Evolutionary conservation across 2,113 vertebrate species (phyloP).

Genomic region (Jaculus jaculus): DNA sequence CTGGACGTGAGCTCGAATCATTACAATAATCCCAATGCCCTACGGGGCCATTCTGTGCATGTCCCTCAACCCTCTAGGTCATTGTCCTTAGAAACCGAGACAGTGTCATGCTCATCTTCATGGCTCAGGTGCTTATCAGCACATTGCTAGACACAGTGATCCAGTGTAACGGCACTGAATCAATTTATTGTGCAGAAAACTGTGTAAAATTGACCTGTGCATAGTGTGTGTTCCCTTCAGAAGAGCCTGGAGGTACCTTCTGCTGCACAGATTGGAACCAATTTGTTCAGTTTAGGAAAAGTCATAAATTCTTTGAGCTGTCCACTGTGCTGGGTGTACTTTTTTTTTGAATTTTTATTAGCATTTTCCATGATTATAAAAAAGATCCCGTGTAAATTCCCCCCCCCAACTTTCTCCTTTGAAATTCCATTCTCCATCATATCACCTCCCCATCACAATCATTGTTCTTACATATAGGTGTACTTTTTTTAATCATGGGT

Average conservation of each 20-base stretch:
- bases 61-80: neutral
- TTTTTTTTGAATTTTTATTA: neutral
- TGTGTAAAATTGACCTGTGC: neutral
- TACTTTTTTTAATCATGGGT: neutral
- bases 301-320: neutral
- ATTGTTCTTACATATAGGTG: too few species aligned
- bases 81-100: neutral
- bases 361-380: too few species aligned
- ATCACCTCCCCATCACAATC: too few species aligned
- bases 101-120: neutral
- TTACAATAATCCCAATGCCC: too few species aligned
- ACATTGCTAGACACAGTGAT: neutral
- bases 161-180: neutral
- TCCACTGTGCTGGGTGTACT: neutral
- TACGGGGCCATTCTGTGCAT: fast-evolving
- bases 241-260: neutral
- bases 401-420: too few species aligned
- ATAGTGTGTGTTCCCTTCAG: neutral
- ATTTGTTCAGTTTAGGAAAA: neutral
- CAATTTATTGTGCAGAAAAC: neutral
- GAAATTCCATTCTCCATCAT: too few species aligned
- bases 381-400: too few species aligned
- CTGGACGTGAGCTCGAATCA: neutral
- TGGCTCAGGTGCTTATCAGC: neutral
- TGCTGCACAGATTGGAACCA: neutral